Evolutionary conservation across 2,888 invertebrate genomes (phyloP).

Genomic region (Seira ritae): DNA sequence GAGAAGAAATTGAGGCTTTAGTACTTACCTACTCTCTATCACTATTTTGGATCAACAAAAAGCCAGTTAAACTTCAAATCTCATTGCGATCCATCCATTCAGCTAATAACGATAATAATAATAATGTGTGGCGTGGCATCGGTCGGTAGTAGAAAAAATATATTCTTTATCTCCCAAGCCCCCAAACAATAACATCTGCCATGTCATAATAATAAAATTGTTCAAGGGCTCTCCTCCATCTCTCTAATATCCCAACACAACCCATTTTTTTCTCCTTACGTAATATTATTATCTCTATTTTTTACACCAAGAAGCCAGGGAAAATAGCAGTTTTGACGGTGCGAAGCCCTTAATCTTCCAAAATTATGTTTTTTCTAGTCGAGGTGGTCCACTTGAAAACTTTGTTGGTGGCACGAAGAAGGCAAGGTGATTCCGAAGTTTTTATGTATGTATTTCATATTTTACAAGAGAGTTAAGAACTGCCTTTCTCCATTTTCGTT

Average conservation of each 20-base stretch:
- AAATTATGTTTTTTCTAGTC: slow-evolving; percentile 59
- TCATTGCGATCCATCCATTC: slow-evolving; percentile 49
- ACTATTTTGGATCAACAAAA: neutral
- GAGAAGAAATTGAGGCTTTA: neutral
- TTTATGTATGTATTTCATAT: no score
- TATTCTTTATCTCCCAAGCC: no score
- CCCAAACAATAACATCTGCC: slow-evolving; percentile 57
- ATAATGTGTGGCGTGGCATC: slow-evolving; percentile 35
- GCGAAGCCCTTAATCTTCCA: slow-evolving; percentile 63
- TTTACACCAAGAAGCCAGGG: slow-evolving; percentile 7
- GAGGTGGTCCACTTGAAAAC: slow-evolving; percentile 54
- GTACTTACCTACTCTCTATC: neutral
- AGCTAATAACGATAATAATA: slow-evolving; percentile 25
- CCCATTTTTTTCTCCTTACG: slow-evolving; percentile 28
- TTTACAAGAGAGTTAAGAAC: no score
- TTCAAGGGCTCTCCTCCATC: slow-evolving; percentile 49
- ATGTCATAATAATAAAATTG: slow-evolving; percentile 47
- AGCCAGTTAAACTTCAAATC: slow-evolving; percentile 55
- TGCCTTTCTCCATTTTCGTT: neutral
- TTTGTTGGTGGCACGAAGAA: slow-evolving; percentile 47
- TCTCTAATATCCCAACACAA: neutral
- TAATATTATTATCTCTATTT: slow-evolving; percentile 8
- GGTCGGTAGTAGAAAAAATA: slow-evolving; percentile 11
- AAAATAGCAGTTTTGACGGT: slow-evolving; percentile 50
- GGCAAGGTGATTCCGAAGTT: no score